Base-by-base conservation (phyloP, 2,888 invertebrate genomes). In the Rhodophaea formosa region DNA sequence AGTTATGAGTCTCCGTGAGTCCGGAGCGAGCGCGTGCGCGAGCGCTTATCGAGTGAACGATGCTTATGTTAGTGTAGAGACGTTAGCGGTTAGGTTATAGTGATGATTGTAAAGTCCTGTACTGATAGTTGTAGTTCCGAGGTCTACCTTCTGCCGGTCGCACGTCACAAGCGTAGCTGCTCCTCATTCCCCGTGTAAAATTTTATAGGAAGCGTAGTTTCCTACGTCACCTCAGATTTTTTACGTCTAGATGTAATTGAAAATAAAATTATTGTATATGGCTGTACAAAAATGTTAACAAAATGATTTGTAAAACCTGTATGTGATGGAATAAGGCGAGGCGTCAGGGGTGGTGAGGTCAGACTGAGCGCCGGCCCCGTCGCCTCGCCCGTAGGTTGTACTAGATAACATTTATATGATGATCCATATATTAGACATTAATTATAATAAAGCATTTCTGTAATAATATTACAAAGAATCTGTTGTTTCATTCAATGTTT, bases 401-500 rank as follows among this genome's bases (percentile, higher is more conserved):
- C 85, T 90, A 91, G 90, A 89, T 89, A 86, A 92, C 91, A 86
- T 91, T 91, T 91, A 88, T 86, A 90, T 92, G 91, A 92, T 91
- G 92, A 93, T 92, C 92, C 92, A 92, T 92, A 91, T 93, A 92
- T 91, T 92, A 92, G 92, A 93, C 91, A 92, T 93, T 92, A 93
- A 92, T 93, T 92, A 88, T 91, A 89, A 93, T 93, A 92, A 93
- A 93, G 92, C 92, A 92, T 93, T 93, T 93, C 92, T 93, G 93
- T 93, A 93, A 93, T 93, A 93, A 93, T 89, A 91, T 91, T 89
- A 89, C 88, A 88, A 89, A 84, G 78, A 64, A 81, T 70, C 60
- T 71, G 71, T 82, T 60, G 84, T 89, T 89, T 89, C 72, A 85
- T 83, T 87, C 29, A 55, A 6, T 3, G 3, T 53, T 51, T 10